phyloP scores from a whole-genome alignment of 2,888 invertebrate genomes.

The Acrobasis consociella region DNA sequence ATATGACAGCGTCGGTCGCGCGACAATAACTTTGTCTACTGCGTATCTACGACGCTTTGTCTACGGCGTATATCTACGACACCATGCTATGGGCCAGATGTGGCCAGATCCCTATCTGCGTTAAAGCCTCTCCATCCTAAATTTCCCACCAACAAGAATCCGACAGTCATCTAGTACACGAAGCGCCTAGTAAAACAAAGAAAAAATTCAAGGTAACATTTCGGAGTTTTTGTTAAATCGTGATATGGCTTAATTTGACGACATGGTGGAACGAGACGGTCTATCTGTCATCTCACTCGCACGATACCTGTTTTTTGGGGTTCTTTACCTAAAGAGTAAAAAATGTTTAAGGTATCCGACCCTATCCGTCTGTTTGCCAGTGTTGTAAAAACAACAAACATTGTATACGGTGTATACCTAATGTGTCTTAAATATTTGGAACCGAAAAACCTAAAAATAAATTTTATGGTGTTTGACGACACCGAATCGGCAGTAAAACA shows the following conservation, averaged over 20 bases:
- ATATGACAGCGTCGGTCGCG: no score
- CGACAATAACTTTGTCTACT: no score
- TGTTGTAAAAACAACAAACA: neutral
- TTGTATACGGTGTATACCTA: no score
- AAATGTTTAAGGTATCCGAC: neutral
- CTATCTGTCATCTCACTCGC: conserved; percentile 28
- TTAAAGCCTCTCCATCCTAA: neutral
- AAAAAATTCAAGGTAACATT: conserved; percentile 13
- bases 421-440: no score
- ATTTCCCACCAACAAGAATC: conserved; percentile 2
- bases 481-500: no score
- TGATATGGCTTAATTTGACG: conserved; percentile 24
- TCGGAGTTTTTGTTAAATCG: conserved; percentile 13
- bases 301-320: conserved; percentile 36
- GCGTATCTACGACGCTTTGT: no score
- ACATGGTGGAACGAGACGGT: neutral
- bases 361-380: neutral
- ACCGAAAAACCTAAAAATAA: no score
- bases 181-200: conserved; percentile 12
- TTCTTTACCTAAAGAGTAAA: conserved; percentile 30
- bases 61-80: no score
- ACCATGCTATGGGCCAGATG: neutral
- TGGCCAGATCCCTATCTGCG: neutral
- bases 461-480: no score
- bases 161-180: conserved; percentile 10